A percentile compares a stretch with the other conserved stretches of the same genome.
Conservation (phyloP, 2,888 invertebrate genomes). For the Parascotia fuliginaria region DNA sequence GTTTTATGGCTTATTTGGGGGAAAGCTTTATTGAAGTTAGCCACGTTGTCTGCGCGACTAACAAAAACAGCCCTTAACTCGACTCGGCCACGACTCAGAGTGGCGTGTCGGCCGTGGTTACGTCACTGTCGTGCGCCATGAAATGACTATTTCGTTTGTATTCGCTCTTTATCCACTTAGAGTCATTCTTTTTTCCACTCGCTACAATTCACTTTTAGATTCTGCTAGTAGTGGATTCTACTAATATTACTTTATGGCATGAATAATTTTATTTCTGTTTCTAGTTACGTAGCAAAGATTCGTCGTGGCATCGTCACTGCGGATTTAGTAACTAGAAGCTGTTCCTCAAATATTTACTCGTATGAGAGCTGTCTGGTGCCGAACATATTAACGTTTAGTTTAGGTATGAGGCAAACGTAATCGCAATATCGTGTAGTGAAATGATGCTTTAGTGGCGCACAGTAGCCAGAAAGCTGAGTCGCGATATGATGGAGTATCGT, state of each 20-base stretch:
- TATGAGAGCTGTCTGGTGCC: too few relatives aligned
- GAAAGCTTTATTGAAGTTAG: conserved; percentile 85
- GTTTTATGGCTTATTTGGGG: conserved; percentile 86
- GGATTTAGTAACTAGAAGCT: conserved; percentile 19
- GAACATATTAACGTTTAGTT: conserved; percentile 37
- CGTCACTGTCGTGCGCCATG: conserved; percentile 79
- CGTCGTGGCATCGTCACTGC: conserved; percentile 21
- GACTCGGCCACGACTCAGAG: conserved; percentile 52
- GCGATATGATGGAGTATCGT: conserved; percentile 69
- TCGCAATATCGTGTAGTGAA: conserved; percentile 61
- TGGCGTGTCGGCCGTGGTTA: conserved; percentile 52
- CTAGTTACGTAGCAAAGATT: conserved; percentile 36
- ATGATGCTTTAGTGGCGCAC: conserved; percentile 64
- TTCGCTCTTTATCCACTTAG: conserved; percentile 85
- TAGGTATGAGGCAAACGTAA: conserved; percentile 72
- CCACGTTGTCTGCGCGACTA: conserved; percentile 68
- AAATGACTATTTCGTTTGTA: conserved; percentile 85
- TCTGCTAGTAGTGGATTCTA: conserved; percentile 68
- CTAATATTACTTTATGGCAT: conserved; percentile 70
- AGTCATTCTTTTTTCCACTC: conserved; percentile 83
- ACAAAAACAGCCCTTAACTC: conserved; percentile 66
- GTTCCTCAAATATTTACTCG: not conserved
- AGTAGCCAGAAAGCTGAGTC: conserved; percentile 73
- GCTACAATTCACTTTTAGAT: conserved; percentile 85
- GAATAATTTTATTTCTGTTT: conserved; percentile 42